These are phyloP conservation scores for Poicephalus gulielmi DNA, from an alignment of 2,113 vertebrate genomes.

Conservation along the genomic window DNA sequence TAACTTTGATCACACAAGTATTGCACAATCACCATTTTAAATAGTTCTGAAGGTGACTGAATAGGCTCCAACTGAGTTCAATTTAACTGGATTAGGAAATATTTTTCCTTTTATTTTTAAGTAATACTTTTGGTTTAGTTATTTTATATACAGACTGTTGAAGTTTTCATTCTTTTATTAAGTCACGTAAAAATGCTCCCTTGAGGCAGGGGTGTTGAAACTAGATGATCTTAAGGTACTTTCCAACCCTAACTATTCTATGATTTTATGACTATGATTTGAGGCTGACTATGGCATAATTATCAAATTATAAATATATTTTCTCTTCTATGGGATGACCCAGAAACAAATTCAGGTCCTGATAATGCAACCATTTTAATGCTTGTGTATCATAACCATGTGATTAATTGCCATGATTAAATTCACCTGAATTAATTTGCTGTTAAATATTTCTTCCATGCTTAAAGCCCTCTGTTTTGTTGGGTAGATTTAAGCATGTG, in stretches of 20 bases:
- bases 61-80: slow-evolving; percentile 24
- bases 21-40: slow-evolving; percentile 66
- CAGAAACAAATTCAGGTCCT: background rate
- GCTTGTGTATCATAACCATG: background rate
- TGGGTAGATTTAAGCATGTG: background rate
- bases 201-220: background rate
- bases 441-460: background rate
- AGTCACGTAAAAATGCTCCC: background rate
- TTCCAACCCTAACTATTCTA: background rate
- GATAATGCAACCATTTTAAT: background rate
- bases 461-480: background rate
- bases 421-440: background rate
- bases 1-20: slow-evolving; percentile 71
- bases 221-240: background rate
- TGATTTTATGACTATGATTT: background rate
- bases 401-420: background rate
- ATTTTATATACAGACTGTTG: background rate
- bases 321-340: background rate
- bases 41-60: slow-evolving; percentile 61
- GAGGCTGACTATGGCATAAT: background rate
- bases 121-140: background rate
- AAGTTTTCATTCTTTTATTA: background rate
- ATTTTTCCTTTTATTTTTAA: slow-evolving; percentile 33
- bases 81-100: slow-evolving; percentile 25
- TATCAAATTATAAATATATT: background rate